Evolutionary conservation across 2,113 vertebrate species (phyloP), one percentile per base, ranked within the genome.

Genomic region (Salminus brasiliensis): DNA sequence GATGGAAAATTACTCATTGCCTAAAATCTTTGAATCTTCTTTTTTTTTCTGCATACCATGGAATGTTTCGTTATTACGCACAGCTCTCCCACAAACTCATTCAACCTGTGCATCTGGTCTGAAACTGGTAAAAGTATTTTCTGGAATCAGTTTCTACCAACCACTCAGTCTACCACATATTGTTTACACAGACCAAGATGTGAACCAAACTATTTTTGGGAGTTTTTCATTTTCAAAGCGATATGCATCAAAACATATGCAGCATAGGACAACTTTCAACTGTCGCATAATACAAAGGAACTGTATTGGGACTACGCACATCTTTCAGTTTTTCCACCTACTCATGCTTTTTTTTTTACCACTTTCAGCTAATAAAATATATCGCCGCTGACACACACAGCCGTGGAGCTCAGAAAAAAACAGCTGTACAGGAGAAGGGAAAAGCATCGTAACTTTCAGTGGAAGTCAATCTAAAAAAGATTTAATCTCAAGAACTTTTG

Each of bases 1-100:
- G 0, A 83, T 84, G 82, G 78, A 84, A 84, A 80, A 80, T 84
- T 71, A 84, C 60, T 76, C 82, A 76, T 34, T 63, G 41, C 65
- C 53, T 25, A 62, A 41, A 39, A 10, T 36, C 2, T 18, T 47
- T 36, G 5, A 55, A 27, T 43, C 10, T 69, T 57, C 73, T 34
- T 29, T 63, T 29, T 63, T 53, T 76, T 36, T 65, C 66, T 76
- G 59, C 32, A 80, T 7, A 76, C 32, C 34, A 41, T 76, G 67
- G 53, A 73, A 66, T 21, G 43, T 80, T 79, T 82, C 72, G 13
- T 36, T 69, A 59, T 68, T 45, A 60, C 72, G 29, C 62, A 49
- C n/a, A n/a, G 30, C 36, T 80, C 53, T 74, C 57, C n/a, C 36
- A 74, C 65, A 69, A 81, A 36, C 29, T 0, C 13, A 10, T 57